A percentile compares a stretch with the other conserved stretches of the same genome.
Conservation (phyloP, 2,888 invertebrate species). For the Leucophenga maculata region DNA sequence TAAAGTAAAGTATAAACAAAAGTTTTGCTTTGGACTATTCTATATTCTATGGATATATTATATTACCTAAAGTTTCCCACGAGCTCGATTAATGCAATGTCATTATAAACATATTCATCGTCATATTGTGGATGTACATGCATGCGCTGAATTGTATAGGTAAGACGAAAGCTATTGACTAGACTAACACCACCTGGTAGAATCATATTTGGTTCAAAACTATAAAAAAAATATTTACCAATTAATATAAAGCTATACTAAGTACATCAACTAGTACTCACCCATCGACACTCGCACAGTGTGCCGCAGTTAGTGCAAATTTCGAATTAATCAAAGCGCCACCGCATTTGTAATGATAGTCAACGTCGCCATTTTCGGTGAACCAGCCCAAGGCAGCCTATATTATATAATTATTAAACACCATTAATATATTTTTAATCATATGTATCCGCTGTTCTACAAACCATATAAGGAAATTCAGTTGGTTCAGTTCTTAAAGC, state of each 20-base stretch:
- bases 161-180: background rate
- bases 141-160: conserved; percentile 4
- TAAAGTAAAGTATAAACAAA: background rate
- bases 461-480: conserved; percentile 19
- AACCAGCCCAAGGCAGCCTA: conserved; percentile 12
- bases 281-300: conserved; percentile 16
- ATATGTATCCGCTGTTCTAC: no score
- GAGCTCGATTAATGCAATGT: conserved; percentile 14
- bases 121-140: conserved; percentile 3
- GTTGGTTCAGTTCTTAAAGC: background rate
- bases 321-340: conserved; percentile 6
- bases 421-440: no score
- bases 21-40: background rate
- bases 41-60: background rate
- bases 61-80: background rate
- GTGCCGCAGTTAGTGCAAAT: conserved; percentile 8
- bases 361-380: background rate
- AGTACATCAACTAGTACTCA: background rate
- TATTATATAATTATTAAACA: no score
- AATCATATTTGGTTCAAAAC: background rate
- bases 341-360: conserved; percentile 10
- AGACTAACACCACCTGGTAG: background rate
- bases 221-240: no score
- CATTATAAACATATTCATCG: conserved; percentile 2
- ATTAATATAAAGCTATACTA: no score